Conservation (phyloP, 2,113 vertebrate species). For the Orthonyx spaldingii region DNA sequence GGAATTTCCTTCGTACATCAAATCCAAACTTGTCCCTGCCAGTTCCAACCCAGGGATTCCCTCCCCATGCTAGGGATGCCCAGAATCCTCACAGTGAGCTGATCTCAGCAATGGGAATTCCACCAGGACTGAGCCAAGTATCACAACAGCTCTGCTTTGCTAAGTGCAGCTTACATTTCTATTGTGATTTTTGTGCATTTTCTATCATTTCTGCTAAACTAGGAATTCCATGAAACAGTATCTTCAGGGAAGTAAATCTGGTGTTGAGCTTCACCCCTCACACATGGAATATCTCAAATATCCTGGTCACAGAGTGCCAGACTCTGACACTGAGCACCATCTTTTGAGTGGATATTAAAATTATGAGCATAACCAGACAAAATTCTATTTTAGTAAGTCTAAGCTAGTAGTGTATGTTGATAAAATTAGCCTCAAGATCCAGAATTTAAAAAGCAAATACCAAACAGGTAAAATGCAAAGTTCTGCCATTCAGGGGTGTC, state of each 20-base stretch:
- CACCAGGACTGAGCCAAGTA: not conserved
- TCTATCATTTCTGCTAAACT: not conserved
- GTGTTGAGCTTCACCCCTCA: not conserved
- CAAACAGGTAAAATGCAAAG: not conserved
- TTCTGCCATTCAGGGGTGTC: not conserved
- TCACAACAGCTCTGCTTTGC: not conserved
- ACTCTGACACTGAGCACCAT: not conserved
- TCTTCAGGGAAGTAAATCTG: not conserved
- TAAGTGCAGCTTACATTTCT: not conserved
- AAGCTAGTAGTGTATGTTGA: fast-evolving
- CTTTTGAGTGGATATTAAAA: not conserved
- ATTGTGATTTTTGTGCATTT: not conserved
- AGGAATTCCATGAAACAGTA: not conserved
- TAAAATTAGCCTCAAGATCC: not conserved
- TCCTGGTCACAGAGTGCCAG: not conserved
- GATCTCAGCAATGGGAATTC: not conserved
- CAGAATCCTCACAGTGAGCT: not conserved
- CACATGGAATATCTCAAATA: not conserved
- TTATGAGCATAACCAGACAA: not conserved
- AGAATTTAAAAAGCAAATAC: not conserved
- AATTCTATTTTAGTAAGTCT: not conserved
- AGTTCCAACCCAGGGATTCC: not conserved
- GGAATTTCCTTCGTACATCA: not conserved
- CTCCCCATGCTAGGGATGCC: not conserved
- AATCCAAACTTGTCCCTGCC: not conserved